Evolutionary conservation across 1,140 invertebrate species (phyloP), one percentile per base, ranked within the genome.

Genomic region (Formica selysi): DNA sequence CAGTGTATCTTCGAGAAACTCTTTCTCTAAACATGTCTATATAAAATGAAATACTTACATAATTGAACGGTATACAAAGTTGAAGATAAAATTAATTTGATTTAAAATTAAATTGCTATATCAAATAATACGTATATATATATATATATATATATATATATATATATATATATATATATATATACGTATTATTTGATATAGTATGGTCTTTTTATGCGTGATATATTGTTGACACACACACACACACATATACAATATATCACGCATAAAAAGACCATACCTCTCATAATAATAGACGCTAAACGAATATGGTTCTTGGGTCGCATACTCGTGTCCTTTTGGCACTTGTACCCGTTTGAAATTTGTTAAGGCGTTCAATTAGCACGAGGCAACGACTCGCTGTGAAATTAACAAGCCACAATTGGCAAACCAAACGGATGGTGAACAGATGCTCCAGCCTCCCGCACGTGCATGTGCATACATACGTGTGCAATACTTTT

Each of bases 351-450:
- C 11, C 13, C 41, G 65, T n/a, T 84, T 59, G 65, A 89, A 89
- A 89, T 90, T 81, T 51, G 81, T 89, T 86, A 80, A 79, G 59
- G 10, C 88, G 54, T 26, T 65, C 89, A 93, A 91, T 93, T 91
- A 93, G 85, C 86, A 22, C 86, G 84, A 83, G 91, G 91, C 41
- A 92, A 88, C 86, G 85, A 70, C 89, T 90, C 88, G 90, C 89
- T 86, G 88, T 88, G 88, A 86, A 89, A 92, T 93, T 91, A 94
- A 93, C 92, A 85, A 92, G 92, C 84, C 41, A 84, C 91, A 94
- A 94, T 93, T 94, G 91, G 91, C 91, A 90, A 90, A 88, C 91
- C 86, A 90, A 87, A 87, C 87, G 89, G 89, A 91, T 92, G 92
- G 91, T 84, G 81, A 86, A 88, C 93, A 94, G 93, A 94, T 94